phyloP scores from a whole-genome alignment of 2,113 vertebrate species.

The Corvus cornix region DNA sequence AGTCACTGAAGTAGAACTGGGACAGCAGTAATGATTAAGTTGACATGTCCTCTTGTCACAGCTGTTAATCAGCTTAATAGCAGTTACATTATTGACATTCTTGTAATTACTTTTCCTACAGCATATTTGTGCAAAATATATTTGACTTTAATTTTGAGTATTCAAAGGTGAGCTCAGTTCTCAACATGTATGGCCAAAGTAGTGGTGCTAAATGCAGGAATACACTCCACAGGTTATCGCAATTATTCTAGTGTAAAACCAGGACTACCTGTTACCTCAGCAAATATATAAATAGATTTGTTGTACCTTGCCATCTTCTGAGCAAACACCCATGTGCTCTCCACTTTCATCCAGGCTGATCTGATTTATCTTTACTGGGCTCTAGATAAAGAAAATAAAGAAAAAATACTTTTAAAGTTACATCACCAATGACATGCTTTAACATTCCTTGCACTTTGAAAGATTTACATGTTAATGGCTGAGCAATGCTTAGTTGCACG shows the following conservation, averaged over 20 bases:
- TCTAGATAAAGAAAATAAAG: constrained; percentile 71
- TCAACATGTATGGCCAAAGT: constrained; percentile 26
- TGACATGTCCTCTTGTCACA: constrained; percentile 70
- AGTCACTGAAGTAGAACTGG: constrained; percentile 75
- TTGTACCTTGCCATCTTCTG: constrained; percentile 96
- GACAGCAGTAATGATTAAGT: constrained; percentile 76
- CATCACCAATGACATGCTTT: not conserved
- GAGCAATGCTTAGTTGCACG: not conserved
- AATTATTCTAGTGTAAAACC: not conserved
- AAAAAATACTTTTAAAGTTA: not conserved
- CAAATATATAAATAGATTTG: not conserved
- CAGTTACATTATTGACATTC: constrained; percentile 79
- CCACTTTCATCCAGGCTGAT: constrained; percentile 98
- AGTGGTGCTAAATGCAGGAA: not conserved
- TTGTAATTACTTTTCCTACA: constrained; percentile 79
- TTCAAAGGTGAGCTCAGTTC: constrained; percentile 49
- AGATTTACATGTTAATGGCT: not conserved
- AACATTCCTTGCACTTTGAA: not conserved
- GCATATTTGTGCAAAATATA: constrained; percentile 74
- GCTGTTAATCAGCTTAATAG: constrained; percentile 83
- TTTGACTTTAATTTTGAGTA: constrained; percentile 74
- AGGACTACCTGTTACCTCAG: not conserved
- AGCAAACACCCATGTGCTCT: constrained; percentile 95
- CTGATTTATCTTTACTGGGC: constrained; percentile 98
- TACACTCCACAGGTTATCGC: not conserved